phyloP scores from a whole-genome alignment of 2,113 vertebrate species.

The Leptobrachium ailaonicum region DNA sequence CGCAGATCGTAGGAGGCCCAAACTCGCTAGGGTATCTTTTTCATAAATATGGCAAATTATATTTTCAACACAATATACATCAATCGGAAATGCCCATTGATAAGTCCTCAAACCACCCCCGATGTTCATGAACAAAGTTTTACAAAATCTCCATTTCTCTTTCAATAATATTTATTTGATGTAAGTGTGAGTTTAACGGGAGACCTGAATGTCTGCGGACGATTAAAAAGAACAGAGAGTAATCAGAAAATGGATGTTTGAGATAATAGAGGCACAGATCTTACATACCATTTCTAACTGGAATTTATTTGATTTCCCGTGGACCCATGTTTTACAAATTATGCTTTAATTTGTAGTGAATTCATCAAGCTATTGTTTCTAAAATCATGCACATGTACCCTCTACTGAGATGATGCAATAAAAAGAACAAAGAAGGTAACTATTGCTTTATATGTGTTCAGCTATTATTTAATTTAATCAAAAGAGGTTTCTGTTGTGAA shows the following conservation, averaged over 20 bases:
- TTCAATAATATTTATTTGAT: too few species aligned
- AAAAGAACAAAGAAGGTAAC: background rate
- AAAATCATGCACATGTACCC: background rate
- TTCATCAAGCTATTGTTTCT: background rate
- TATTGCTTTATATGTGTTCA: background rate
- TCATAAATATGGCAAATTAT: too few species aligned
- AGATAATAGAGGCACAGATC: background rate
- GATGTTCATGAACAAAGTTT: too few species aligned
- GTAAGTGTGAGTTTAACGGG: too few species aligned
- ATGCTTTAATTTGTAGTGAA: background rate
- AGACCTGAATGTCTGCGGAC: too few species aligned
- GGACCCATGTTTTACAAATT: background rate
- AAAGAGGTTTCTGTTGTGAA: background rate
- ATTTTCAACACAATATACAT: too few species aligned
- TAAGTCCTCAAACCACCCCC: too few species aligned
- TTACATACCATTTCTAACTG: background rate
- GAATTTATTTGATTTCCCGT: background rate
- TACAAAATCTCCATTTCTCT: too few species aligned
- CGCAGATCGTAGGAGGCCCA: too few species aligned
- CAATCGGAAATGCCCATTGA: too few species aligned
- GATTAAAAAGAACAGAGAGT: background rate
- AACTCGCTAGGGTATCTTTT: too few species aligned
- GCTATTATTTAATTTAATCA: background rate
- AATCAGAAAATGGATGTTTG: background rate
- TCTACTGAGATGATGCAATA: background rate